Base-by-base conservation (phyloP, 1,140 invertebrate species). In the Drosophila triauraria region DNA sequence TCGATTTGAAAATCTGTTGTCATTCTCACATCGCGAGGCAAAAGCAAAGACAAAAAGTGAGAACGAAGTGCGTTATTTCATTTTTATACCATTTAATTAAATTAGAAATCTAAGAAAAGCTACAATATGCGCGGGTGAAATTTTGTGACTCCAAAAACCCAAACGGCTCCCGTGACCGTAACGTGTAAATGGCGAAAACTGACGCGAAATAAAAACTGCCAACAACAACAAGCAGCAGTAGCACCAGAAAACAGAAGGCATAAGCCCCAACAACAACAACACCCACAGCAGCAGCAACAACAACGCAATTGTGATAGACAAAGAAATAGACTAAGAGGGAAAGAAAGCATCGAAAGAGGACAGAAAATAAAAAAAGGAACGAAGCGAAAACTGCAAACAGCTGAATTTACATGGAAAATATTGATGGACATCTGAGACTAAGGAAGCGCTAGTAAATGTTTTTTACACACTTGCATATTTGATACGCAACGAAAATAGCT, bases 301-400 rank as follows among this genome's bases (percentile, higher is more conserved):
- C 84, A 90, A 90, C 85, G 85, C 85, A 90, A 90, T 90, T 90
- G 85, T 90, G 82, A 90, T 90, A 90, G 85, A 90, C 85, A 90
- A 90, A 90, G 85, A 91, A 90, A 90, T 88, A 88, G 81, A 88
- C 88, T 90, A 88, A 78, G 79, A 67, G 77, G 84, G 62, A 56
- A 67, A 57, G 58, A 44, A 75, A 77, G 74, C 67, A 64, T 77
- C 81, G 63, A 80, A 70, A 75, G 47, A 63, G 67, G 65, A 60
- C 42, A 43, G 54, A 68, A 85, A 46, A 20, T 61, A 63, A 62
- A 48, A 77, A 59, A 42, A 30, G 46, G 46, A 62, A 76, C 53
- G 20, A 74, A 58, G 60, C 53, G 62, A 80, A 77, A 79, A 84
- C 40, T 60, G 70, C 69, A 77, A 62, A 57, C 75, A 23, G 12